phyloP scores from a whole-genome alignment of 2,888 invertebrate genomes.

The Phaonia tiefii region DNA sequence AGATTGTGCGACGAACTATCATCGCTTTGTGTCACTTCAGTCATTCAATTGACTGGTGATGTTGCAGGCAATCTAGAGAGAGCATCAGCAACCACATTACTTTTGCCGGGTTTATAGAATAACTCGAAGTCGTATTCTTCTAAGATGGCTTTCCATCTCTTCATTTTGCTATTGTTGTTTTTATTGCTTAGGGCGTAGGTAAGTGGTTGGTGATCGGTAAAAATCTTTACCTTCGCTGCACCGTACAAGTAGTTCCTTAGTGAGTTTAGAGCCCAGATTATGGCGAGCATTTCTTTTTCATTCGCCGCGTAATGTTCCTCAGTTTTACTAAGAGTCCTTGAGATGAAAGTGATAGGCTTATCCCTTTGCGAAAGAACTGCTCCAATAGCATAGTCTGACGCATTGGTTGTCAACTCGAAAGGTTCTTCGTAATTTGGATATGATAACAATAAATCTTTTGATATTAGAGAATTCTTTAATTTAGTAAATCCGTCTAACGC shows the following conservation, averaged over 20 bases:
- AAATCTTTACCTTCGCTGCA: conserved; percentile 39
- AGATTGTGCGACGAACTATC: conserved; percentile 7
- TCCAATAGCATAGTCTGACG: conserved; percentile 55
- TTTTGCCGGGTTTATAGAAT: conserved; percentile 41
- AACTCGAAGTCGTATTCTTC: conserved; percentile 53
- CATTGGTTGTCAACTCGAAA: conserved; percentile 60
- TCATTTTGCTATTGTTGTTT: conserved; percentile 47
- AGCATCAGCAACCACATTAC: conserved; percentile 48
- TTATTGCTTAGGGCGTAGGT: conserved; percentile 49
- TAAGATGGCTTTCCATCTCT: conserved; percentile 40
- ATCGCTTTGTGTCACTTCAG: conserved; percentile 14
- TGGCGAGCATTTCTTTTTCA: conserved; percentile 58
- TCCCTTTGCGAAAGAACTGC: conserved; percentile 47
- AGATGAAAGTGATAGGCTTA: conserved; percentile 53
- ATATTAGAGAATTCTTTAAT: conserved; percentile 52
- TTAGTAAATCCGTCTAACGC: conserved; percentile 42
- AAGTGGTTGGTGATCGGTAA: conserved; percentile 52
- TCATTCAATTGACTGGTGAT: conserved; percentile 10
- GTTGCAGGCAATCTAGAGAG: conserved; percentile 20
- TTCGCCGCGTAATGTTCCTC: conserved; percentile 57
- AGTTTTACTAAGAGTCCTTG: conserved; percentile 43
- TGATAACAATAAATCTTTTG: conserved; percentile 50
- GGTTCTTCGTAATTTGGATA: conserved; percentile 54
- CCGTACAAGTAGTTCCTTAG: conserved; percentile 52
- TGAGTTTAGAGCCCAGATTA: conserved; percentile 9